Conservation (phyloP, 2,888 invertebrate species). For the Imbricaverruca yamaguchii region DNA sequence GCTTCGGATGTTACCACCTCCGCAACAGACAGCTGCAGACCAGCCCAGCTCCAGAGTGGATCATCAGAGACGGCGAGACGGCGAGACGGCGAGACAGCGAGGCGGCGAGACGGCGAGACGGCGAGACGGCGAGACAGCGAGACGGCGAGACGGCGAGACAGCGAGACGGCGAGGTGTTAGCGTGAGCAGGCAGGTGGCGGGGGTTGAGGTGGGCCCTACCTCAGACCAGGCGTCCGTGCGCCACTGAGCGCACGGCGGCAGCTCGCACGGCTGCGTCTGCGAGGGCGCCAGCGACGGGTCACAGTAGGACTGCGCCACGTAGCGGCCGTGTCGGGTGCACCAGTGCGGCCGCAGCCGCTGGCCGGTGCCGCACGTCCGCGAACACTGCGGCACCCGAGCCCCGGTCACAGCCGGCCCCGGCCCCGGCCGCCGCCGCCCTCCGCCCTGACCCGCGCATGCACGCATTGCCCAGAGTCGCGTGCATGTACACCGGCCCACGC, state of each 20-base stretch:
- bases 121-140: too few species aligned
- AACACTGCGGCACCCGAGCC: conserved; percentile 47
- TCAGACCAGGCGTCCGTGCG: conserved; percentile 48
- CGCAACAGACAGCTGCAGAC: too few species aligned
- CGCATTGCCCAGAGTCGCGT: neutral
- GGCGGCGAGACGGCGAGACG: too few species aligned
- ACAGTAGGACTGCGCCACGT: conserved; percentile 45
- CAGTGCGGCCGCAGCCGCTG: conserved; percentile 46
- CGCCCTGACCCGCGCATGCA: neutral
- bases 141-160: too few species aligned
- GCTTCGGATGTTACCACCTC: too few species aligned
- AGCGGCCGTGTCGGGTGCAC: conserved; percentile 49
- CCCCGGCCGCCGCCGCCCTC: neutral
- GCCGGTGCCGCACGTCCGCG: conserved; percentile 57
- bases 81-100: too few species aligned
- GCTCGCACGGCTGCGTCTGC: conserved; percentile 43
- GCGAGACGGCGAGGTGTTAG: too few species aligned
- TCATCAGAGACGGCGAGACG: too few species aligned
- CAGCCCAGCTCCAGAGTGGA: too few species aligned
- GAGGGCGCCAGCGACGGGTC: conserved; percentile 38
- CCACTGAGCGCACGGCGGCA: conserved; percentile 50
- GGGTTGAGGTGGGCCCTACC: conserved; percentile 17
- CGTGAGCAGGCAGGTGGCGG: neutral
- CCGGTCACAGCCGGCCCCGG: neutral
- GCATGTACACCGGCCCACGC: neutral